Evolutionary conservation across 2,797 vertebrate genomes (phyloP).

Genomic region (Lycodopsis pacificus): DNA sequence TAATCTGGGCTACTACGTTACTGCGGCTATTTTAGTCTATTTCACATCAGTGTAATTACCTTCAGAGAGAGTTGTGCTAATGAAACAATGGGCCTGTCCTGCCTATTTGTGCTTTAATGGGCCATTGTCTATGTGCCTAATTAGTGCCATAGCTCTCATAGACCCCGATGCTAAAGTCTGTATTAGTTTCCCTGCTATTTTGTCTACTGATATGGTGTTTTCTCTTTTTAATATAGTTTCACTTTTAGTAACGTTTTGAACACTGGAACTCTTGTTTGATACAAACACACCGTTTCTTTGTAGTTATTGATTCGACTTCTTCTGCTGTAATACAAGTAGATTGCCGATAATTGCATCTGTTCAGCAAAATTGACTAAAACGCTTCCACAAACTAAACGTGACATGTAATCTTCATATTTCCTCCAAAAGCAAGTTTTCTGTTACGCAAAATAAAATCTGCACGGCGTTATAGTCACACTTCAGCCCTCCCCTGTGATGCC

Average conservation of each 20-base stretch:
- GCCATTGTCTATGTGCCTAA: constrained; percentile 80
- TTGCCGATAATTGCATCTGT: background rate
- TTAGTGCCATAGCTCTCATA: constrained; percentile 68
- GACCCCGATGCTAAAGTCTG: constrained; percentile 59
- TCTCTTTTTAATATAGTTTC: constrained; percentile 35
- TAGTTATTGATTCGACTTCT: constrained; percentile 11
- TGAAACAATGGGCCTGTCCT: constrained; percentile 81
- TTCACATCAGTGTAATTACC: constrained; percentile 84
- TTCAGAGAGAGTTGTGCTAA: constrained; percentile 74
- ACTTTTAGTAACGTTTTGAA: constrained; percentile 20
- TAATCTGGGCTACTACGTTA: constrained; percentile 70
- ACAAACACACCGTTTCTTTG: constrained; percentile 25
- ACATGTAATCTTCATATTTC: constrained; percentile 1
- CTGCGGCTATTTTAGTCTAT: constrained; percentile 71
- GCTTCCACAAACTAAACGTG: background rate
- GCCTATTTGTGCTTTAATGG: constrained; percentile 78
- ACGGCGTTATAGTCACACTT: background rate
- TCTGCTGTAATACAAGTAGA: background rate
- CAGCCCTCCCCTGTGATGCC: constrained; percentile 24
- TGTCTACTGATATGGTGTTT: constrained; percentile 17
- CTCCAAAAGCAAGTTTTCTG: constrained; percentile 9
- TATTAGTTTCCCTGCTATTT: constrained; percentile 42
- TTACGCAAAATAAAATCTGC: background rate
- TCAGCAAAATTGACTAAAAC: background rate
- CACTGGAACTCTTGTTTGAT: constrained; percentile 1